phyloP scores from a whole-genome alignment of 2,797 vertebrate genomes.

The Coregonus suidteri region DNA sequence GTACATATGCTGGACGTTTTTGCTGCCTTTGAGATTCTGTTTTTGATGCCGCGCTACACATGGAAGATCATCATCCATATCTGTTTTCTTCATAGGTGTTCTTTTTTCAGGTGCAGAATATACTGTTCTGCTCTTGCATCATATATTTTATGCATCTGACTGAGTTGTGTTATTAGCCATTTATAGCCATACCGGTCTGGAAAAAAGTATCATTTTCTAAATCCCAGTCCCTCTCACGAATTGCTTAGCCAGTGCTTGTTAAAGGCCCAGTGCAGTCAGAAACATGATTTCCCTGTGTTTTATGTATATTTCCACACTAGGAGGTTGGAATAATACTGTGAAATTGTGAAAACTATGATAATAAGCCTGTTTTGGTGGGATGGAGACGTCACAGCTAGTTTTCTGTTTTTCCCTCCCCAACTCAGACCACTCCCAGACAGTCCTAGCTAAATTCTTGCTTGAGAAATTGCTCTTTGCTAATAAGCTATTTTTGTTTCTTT shows the following conservation, averaged over 20 bases:
- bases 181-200: conserved; percentile 36
- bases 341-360: no score
- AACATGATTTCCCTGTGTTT: no score
- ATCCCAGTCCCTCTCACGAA: conserved; percentile 35
- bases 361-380: no score
- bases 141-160: conserved; percentile 38
- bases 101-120: conserved; percentile 39
- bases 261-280: conserved; percentile 17
- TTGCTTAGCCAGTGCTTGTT: conserved; percentile 61
- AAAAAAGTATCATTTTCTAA: no score
- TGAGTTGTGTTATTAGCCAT: conserved; percentile 44
- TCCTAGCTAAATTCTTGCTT: no score
- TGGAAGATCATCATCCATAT: conserved; percentile 16
- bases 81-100: conserved; percentile 58
- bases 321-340: no score
- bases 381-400: no score
- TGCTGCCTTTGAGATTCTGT: conserved; percentile 89
- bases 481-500: no score
- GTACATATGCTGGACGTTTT: conserved; percentile 88
- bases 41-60: conserved; percentile 37
- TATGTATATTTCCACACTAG: no score
- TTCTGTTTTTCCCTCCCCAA: no score
- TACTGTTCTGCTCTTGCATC: conserved; percentile 52
- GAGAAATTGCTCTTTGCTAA: no score
- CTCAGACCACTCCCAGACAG: no score